Conservation (phyloP, 1,140 invertebrate species). For the Thaumetopoea pityocampa region DNA sequence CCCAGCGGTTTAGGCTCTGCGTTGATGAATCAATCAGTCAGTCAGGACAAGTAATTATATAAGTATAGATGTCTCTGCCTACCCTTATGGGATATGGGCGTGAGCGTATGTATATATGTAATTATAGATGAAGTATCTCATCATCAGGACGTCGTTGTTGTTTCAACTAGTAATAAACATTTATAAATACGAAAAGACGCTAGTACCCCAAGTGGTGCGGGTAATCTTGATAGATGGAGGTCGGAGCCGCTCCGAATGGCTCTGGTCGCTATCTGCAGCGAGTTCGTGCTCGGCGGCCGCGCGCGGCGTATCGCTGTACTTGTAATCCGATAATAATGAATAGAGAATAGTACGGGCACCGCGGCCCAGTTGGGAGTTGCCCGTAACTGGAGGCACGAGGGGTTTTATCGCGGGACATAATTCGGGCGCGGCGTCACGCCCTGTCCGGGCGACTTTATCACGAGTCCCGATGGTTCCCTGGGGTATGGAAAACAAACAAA, state of each 20-base stretch:
- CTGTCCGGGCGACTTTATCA: conserved; percentile 50
- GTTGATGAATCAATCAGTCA: too few relatives aligned
- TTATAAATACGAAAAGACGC: conserved; percentile 7
- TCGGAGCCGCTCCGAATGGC: conserved; percentile 26
- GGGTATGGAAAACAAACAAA: conserved; percentile 44
- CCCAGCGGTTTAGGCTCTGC: too few relatives aligned
- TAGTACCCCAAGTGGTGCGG: conserved; percentile 10
- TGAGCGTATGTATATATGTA: conserved; percentile 6
- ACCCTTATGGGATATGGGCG: too few relatives aligned
- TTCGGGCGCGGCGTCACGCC: conserved; percentile 58
- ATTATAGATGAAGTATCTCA: conserved; percentile 5
- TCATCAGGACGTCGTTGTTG: too few relatives aligned
- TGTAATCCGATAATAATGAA: conserved; percentile 71
- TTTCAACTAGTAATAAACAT: conserved; percentile 8
- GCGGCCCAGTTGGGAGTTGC: conserved; percentile 52
- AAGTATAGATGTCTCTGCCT: too few relatives aligned
- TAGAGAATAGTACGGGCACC: conserved; percentile 58
- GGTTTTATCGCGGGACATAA: conserved; percentile 61
- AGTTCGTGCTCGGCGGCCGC: conserved; percentile 52
- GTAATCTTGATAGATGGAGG: conserved; percentile 26
- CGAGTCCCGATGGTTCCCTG: conserved; percentile 40
- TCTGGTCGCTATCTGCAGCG: conserved; percentile 42
- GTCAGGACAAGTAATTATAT: too few relatives aligned
- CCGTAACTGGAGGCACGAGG: conserved; percentile 50
- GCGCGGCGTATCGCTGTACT: conserved; percentile 47